Percentiles rank a stretch among this genome's conserved stretches.
Evolutionary conservation across 2,113 vertebrate genomes (phyloP).

Genomic region (Megaceryle torquata): DNA sequence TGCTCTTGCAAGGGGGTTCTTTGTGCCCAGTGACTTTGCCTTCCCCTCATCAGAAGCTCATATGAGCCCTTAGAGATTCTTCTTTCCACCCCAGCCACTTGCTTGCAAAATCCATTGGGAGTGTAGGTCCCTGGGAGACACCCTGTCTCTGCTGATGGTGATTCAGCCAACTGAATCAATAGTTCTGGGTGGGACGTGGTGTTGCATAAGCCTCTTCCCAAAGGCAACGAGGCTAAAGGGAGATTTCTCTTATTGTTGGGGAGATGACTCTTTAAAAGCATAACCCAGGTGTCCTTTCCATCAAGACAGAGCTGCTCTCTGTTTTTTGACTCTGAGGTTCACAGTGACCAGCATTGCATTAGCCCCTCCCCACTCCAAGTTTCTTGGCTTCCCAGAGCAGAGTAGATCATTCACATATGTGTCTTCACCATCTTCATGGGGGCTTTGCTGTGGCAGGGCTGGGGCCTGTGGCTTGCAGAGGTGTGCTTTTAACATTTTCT

Average conservation of each 20-base stretch:
- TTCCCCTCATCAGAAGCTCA: neutral
- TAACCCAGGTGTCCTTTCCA: neutral
- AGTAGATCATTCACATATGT: accelerated
- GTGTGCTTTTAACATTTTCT: neutral
- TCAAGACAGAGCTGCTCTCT: neutral
- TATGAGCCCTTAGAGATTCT: neutral
- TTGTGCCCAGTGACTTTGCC: neutral
- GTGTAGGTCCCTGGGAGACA: neutral
- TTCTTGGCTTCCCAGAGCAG: neutral
- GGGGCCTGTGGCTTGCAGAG: neutral
- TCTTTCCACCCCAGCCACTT: neutral
- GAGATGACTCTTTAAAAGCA: neutral
- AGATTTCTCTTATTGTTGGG: neutral
- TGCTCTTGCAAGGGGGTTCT: neutral
- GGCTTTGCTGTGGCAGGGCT: neutral
- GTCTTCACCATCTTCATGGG: neutral
- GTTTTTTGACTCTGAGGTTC: neutral
- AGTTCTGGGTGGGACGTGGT: neutral
- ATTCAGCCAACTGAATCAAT: neutral
- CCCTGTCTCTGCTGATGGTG: neutral
- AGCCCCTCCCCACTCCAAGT: neutral
- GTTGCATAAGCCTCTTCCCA: neutral
- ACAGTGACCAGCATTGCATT: neutral
- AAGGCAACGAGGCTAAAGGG: neutral
- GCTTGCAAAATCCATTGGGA: neutral